A percentile compares a stretch with the other conserved stretches of the same genome.
Evolutionary conservation across 2,113 vertebrate genomes (phyloP).

Genomic region (Rhinolophus sinicus): DNA sequence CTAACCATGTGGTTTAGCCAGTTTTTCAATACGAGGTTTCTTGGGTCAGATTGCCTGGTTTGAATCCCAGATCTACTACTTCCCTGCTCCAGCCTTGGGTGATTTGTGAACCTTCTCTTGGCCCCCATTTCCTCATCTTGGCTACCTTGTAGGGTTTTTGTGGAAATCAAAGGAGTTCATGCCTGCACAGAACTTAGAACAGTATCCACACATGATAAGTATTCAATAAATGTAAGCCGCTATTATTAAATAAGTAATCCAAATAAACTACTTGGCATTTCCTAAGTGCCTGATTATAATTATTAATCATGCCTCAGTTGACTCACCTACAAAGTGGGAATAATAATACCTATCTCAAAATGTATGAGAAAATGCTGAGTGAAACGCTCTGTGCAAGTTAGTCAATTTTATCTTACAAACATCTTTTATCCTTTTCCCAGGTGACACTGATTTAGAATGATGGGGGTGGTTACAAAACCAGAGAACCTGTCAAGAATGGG

Average conservation of each 20-base stretch:
- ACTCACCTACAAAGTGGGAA: background rate
- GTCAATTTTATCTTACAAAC: background rate
- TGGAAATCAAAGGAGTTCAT: background rate
- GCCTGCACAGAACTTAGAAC: background rate
- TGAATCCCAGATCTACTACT: background rate
- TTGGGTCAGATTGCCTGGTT: background rate
- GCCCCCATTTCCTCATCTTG: background rate
- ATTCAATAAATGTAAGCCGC: background rate
- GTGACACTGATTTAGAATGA: no score
- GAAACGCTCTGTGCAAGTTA: background rate
- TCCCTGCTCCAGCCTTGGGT: background rate
- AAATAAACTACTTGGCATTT: background rate
- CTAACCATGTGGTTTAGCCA: background rate
- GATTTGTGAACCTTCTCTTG: background rate
- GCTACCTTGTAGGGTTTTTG: background rate
- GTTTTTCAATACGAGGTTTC: background rate
- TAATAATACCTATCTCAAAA: background rate
- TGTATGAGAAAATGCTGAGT: background rate
- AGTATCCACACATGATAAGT: background rate
- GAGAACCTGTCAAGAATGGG: background rate
- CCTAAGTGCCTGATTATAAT: background rate
- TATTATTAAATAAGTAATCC: background rate
- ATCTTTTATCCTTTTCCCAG: background rate
- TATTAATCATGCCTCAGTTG: background rate
- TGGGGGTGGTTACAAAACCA: background rate